A percentile compares a stretch with the other conserved stretches of the same genome.
phyloP scores from a whole-genome alignment of 2,797 vertebrate genomes.

The Enteromius anoplus region DNA sequence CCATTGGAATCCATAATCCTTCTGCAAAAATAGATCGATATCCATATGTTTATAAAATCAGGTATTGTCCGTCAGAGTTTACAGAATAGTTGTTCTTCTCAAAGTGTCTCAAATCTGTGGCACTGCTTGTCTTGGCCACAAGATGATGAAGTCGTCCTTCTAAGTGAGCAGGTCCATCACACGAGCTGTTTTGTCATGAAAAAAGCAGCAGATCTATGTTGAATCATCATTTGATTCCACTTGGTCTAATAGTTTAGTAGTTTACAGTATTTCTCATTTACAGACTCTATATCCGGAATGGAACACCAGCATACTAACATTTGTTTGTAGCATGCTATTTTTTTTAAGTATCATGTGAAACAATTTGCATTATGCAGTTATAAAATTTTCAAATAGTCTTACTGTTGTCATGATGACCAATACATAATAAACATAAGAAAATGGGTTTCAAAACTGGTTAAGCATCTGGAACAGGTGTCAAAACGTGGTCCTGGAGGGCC shows the following conservation, averaged over 20 bases:
- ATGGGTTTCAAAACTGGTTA: neutral
- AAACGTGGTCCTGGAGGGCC: neutral
- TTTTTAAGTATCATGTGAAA: neutral
- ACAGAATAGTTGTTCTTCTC: constrained; percentile 23
- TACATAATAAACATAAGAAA: too few relatives aligned
- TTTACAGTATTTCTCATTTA: constrained; percentile 31
- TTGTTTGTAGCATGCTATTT: neutral
- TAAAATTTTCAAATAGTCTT: neutral
- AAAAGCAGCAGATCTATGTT: constrained; percentile 52
- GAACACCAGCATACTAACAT: neutral
- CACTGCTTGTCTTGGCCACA: constrained; percentile 37
- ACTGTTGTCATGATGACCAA: neutral
- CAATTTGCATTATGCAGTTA: neutral
- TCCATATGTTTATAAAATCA: constrained; percentile 25
- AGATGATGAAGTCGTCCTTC: constrained; percentile 21
- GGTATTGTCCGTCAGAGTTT: constrained; percentile 25
- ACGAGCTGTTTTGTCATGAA: constrained; percentile 13
- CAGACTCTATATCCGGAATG: neutral
- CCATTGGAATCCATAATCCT: constrained; percentile 18
- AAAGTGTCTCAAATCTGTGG: constrained; percentile 31
- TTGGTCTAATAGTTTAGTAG: constrained; percentile 44
- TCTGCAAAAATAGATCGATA: neutral
- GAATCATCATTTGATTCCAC: constrained; percentile 39
- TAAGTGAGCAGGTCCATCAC: constrained; percentile 10
- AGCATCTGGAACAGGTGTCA: neutral